A percentile compares a stretch with the other conserved stretches of the same genome.
Conservation (phyloP, 53 echinoderm and acorn worm genomes). For the Mesocentrotus franciscanus region DNA sequence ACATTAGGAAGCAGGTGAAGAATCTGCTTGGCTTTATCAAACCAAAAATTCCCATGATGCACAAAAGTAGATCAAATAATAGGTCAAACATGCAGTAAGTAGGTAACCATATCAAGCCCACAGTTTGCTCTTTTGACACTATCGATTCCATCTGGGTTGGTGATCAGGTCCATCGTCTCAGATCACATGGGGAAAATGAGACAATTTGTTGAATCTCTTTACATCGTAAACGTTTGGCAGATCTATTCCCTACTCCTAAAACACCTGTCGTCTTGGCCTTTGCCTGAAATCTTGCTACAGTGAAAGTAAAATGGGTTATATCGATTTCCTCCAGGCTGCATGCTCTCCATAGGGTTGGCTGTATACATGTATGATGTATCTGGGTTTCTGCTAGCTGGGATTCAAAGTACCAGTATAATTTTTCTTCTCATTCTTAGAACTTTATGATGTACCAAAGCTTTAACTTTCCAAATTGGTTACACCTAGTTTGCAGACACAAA, state of each 20-base stretch:
- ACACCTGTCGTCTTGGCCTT: slow-evolving; percentile 15
- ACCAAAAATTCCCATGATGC: neutral
- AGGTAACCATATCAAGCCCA: slow-evolving; percentile 2
- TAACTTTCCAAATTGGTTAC: neutral
- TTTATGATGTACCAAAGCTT: neutral
- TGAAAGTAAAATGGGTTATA: slow-evolving; percentile 9
- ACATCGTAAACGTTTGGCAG: neutral
- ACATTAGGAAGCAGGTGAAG: neutral
- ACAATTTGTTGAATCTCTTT: slow-evolving; percentile 35
- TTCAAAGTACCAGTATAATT: neutral
- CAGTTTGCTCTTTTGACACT: slow-evolving; percentile 33
- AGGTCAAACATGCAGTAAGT: neutral
- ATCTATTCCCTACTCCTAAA: neutral
- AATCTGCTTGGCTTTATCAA: neutral
- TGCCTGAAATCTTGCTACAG: neutral
- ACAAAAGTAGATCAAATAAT: slow-evolving; percentile 26
- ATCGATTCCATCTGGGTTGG: slow-evolving; percentile 30
- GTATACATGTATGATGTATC: neutral
- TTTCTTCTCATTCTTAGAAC: neutral
- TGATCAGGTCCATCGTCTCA: neutral
- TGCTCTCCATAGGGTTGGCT: neutral
- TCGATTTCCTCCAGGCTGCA: slow-evolving; percentile 5
- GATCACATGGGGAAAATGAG: neutral
- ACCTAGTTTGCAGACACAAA: neutral
- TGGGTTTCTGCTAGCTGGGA: neutral